phyloP scores from a whole-genome alignment of 2,888 invertebrate species.

The Nemotelus pantherinus region DNA sequence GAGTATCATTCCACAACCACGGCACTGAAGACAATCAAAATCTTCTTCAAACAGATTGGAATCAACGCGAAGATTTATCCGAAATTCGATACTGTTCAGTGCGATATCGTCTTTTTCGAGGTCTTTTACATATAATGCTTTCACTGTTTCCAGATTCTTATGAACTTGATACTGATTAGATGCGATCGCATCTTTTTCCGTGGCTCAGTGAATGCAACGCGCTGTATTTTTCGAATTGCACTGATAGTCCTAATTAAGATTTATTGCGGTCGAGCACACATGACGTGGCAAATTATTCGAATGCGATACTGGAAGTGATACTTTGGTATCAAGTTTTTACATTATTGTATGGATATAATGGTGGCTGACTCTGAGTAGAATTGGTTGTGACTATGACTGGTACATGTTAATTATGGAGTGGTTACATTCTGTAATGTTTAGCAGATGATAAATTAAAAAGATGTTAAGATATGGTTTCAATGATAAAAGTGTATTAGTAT shows the following conservation, averaged over 20 bases:
- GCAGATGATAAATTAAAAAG: constrained; percentile 37
- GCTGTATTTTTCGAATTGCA: constrained; percentile 11
- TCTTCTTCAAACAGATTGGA: too few relatives aligned
- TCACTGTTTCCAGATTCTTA: neutral
- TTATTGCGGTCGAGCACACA: constrained; percentile 37
- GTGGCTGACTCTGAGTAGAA: neutral
- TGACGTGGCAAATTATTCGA: constrained; percentile 33
- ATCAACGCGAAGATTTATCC: neutral
- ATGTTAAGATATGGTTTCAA: constrained; percentile 14
- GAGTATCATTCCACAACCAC: too few relatives aligned
- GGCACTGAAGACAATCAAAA: too few relatives aligned
- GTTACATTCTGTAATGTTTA: constrained; percentile 37
- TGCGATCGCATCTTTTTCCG: constrained; percentile 24
- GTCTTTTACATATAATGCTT: constrained; percentile 13
- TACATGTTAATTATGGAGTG: constrained; percentile 36
- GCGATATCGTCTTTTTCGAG: constrained; percentile 23
- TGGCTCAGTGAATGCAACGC: constrained; percentile 6
- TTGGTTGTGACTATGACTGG: neutral
- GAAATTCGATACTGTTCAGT: constrained; percentile 38
- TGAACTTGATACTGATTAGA: neutral
- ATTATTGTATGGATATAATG: neutral
- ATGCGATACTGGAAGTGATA: constrained; percentile 26
- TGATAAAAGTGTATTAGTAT: too few relatives aligned
- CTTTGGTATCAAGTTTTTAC: neutral
- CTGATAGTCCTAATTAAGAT: constrained; percentile 27